These are phyloP conservation scores for Arctopsyche grandis DNA, from an alignment of 1,140 invertebrate genomes.

Conservation along the genomic window DNA sequence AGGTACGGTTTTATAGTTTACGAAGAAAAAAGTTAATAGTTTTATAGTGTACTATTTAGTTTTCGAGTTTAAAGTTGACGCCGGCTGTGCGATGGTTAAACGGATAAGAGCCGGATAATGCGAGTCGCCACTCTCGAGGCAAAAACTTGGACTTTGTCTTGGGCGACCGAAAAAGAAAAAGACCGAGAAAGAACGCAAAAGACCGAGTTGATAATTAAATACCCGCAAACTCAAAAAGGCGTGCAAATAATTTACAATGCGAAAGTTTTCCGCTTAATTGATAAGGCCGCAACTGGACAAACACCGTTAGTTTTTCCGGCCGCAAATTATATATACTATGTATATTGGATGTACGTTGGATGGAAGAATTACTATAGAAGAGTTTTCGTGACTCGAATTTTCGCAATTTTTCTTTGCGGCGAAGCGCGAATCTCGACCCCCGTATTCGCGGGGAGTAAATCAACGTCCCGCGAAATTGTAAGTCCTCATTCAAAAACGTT, in stretches of 20 bases:
- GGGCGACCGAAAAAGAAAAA: not conserved
- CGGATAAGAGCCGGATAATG: constrained; percentile 17
- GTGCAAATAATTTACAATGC: no score
- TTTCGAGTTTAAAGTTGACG: constrained; percentile 21
- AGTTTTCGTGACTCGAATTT: constrained; percentile 9
- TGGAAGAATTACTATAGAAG: no score
- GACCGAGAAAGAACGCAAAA: not conserved
- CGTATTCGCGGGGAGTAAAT: constrained; percentile 40
- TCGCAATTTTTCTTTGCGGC: constrained; percentile 9
- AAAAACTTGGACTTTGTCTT: constrained; percentile 9
- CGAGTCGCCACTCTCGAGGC: not conserved
- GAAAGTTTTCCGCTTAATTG: no score
- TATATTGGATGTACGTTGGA: not conserved
- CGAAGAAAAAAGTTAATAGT: no score
- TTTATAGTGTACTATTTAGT: constrained; percentile 6
- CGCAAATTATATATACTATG: not conserved
- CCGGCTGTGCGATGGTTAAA: constrained; percentile 4
- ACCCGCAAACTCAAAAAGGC: no score
- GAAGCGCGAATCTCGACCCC: no score
- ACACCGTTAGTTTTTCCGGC: not conserved
- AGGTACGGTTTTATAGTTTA: no score
- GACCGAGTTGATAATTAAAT: no score
- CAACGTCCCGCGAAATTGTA: constrained; percentile 45
- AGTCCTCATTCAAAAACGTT: constrained; percentile 48
- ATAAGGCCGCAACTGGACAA: not conserved